These are phyloP conservation scores for Sylvicola fuscatus DNA, from an alignment of 2,888 invertebrate species.

Conservation along the genomic window DNA sequence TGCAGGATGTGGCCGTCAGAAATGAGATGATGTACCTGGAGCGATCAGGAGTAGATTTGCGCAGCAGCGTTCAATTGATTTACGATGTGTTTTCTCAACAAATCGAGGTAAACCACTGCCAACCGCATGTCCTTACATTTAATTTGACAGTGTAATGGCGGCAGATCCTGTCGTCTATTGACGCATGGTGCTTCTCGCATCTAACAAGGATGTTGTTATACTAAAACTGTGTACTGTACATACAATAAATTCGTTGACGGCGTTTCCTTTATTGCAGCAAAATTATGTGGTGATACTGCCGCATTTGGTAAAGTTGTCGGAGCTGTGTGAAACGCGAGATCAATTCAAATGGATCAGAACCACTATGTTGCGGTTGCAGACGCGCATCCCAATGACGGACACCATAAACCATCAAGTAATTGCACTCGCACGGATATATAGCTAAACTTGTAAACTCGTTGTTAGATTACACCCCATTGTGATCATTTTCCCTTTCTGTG, in stretches of 20 bases:
- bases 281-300: slow-evolving; percentile 35
- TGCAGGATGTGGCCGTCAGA: slow-evolving; percentile 16
- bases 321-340: slow-evolving; percentile 50
- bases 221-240: too few relatives aligned
- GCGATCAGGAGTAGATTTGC: slow-evolving; percentile 57
- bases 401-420: slow-evolving; percentile 44
- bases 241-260: too few relatives aligned
- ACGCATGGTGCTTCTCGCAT: too few relatives aligned
- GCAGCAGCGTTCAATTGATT: slow-evolving; percentile 81
- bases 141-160: neutral
- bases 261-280: slow-evolving; percentile 16
- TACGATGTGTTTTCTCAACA: slow-evolving; percentile 74
- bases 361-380: slow-evolving; percentile 41
- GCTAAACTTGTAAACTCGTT: slow-evolving; percentile 14
- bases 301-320: slow-evolving; percentile 50
- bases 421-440: slow-evolving; percentile 38
- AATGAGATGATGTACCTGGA: slow-evolving; percentile 23
- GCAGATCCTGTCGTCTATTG: too few relatives aligned
- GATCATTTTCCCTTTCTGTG: slow-evolving; percentile 1
- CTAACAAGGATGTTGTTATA: too few relatives aligned
- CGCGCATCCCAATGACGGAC: slow-evolving; percentile 49
- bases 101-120: slow-evolving; percentile 21
- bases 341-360: slow-evolving; percentile 68
- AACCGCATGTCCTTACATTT: neutral
- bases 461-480: slow-evolving; percentile 4